These are phyloP conservation scores for Scolopax mira DNA, from an alignment of 2,113 vertebrate genomes.

Conservation along the genomic window DNA sequence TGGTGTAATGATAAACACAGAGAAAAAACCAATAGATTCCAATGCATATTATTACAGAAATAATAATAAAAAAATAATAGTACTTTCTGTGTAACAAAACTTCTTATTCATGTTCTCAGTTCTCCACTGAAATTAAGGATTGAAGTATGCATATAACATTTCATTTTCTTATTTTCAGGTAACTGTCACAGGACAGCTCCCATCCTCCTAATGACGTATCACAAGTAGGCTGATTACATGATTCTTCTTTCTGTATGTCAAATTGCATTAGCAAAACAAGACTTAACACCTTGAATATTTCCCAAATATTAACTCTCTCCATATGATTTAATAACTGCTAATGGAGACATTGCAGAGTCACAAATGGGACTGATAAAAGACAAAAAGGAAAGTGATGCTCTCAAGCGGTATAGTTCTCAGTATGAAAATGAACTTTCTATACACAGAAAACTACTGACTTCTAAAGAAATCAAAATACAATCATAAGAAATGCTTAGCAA, in stretches of 20 bases:
- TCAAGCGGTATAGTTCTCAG: not conserved
- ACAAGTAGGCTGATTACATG: not conserved
- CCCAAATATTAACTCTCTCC: not conserved
- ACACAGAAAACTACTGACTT: not conserved
- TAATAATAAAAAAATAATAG: not conserved
- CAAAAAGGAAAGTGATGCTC: not conserved
- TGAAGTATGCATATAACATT: not conserved
- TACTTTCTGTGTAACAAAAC: not conserved
- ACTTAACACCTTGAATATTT: not conserved
- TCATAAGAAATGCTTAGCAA: not conserved
- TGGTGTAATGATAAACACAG: not conserved
- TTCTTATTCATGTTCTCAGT: not conserved
- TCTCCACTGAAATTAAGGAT: not conserved
- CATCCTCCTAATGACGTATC: not conserved
- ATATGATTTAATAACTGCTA: not conserved
- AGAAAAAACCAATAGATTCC: not conserved
- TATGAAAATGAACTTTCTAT: not conserved
- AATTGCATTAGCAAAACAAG: not conserved
- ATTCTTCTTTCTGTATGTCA: not conserved
- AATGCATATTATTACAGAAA: not conserved
- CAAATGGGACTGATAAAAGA: not conserved
- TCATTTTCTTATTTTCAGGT: not conserved
- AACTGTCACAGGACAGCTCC: not conserved
- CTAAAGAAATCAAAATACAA: not conserved
- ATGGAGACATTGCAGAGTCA: not conserved